Percentiles rank a stretch among this genome's conserved stretches.
These are phyloP conservation scores for Polyommatus iphigenia DNA, from an alignment of 2,888 invertebrate species.

Conservation along the genomic window DNA sequence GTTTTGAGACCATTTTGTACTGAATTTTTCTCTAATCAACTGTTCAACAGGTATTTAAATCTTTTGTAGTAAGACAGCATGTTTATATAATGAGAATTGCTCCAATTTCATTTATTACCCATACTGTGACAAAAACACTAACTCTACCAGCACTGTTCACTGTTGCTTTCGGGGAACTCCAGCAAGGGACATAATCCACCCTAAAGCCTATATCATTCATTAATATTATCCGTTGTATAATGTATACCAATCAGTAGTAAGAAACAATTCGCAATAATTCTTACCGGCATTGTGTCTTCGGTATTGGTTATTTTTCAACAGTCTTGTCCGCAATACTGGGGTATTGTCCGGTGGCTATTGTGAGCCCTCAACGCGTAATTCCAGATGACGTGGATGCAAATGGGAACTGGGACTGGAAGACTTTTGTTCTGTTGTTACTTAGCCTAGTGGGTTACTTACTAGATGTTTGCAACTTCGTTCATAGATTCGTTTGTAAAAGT, in stretches of 20 bases:
- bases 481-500: neutral
- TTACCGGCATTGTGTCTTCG: conserved; percentile 30
- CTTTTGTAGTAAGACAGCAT: too few relatives aligned
- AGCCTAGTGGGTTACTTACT: neutral
- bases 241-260: neutral
- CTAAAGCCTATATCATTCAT: too few relatives aligned
- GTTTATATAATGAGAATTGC: too few relatives aligned
- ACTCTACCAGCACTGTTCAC: too few relatives aligned
- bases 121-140: too few relatives aligned
- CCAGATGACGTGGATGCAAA: conserved; percentile 45
- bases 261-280: neutral
- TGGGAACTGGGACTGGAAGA: conserved; percentile 35
- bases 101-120: too few relatives aligned
- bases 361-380: conserved; percentile 59
- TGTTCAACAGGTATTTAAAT: too few relatives aligned
- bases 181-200: too few relatives aligned
- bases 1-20: too few relatives aligned
- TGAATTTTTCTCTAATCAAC: too few relatives aligned
- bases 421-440: conserved; percentile 43
- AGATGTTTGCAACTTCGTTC: neutral
- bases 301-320: conserved; percentile 32
- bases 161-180: too few relatives aligned
- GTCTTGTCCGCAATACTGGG: conserved; percentile 39
- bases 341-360: conserved; percentile 62
- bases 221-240: too few relatives aligned